These are phyloP conservation scores for Sparidentex hasta DNA, from an alignment of 2,797 vertebrate genomes.

Conservation along the genomic window DNA sequence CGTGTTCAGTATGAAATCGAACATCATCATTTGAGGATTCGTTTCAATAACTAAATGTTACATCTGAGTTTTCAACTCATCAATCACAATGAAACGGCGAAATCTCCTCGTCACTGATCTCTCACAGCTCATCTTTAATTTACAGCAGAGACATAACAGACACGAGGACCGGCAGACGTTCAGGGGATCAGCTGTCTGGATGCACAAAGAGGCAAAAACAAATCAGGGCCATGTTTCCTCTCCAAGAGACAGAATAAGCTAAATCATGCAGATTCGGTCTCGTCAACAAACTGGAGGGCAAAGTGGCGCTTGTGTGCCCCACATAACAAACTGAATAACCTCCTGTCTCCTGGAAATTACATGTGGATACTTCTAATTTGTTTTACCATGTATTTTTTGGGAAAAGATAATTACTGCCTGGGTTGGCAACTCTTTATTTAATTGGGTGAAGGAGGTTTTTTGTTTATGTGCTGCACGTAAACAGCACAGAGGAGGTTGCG, in stretches of 20 bases:
- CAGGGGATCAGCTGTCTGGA: constrained; percentile 63
- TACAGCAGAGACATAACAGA: constrained; percentile 14
- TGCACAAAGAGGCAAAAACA: constrained; percentile 41
- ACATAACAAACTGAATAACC: constrained; percentile 32
- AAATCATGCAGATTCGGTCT: constrained; percentile 50
- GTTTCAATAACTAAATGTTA: background rate
- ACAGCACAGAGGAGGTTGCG: background rate
- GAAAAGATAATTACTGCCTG: constrained; percentile 10
- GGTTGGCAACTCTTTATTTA: background rate
- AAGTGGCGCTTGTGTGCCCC: constrained; percentile 23
- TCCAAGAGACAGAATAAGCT: constrained; percentile 47
- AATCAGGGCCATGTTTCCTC: constrained; percentile 48
- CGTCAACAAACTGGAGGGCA: constrained; percentile 48
- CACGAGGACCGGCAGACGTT: constrained; percentile 7
- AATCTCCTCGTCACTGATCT: no score
- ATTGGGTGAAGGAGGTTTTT: background rate
- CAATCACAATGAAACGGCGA: no score
- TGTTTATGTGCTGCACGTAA: background rate
- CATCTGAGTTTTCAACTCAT: background rate
- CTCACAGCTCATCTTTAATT: background rate
- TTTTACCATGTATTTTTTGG: background rate
- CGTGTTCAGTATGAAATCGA: background rate
- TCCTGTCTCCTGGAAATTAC: constrained; percentile 4
- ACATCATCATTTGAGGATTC: background rate
- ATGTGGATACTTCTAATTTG: background rate